A percentile compares a stretch with the other conserved stretches of the same genome.
phyloP scores from a whole-genome alignment of 2,113 vertebrate species.

The Brachyhypopomus occidentalis region DNA sequence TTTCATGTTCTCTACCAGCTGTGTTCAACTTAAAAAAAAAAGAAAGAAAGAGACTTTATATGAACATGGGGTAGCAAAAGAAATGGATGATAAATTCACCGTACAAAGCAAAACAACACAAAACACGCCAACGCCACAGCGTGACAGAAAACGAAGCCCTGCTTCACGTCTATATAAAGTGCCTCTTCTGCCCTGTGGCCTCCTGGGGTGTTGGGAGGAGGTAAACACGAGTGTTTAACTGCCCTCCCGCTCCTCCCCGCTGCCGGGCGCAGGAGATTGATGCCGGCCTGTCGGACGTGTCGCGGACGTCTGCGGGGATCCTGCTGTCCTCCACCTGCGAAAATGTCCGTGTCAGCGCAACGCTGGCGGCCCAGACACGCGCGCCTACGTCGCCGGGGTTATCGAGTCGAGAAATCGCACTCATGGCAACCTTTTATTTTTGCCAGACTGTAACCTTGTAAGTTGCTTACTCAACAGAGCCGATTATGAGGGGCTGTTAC shows the following conservation, averaged over 20 bases:
- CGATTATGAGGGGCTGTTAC: conserved; percentile 71
- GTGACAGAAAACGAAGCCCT: conserved; percentile 23
- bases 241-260: conserved; percentile 28
- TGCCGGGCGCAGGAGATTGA: conserved; percentile 65
- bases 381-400: conserved; percentile 54
- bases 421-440: conserved; percentile 59
- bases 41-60: neutral
- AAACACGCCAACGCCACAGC: conserved; percentile 34
- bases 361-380: neutral
- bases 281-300: conserved; percentile 63
- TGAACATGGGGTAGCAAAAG: conserved; percentile 3
- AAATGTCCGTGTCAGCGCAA: conserved; percentile 68
- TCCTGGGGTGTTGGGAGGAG: conserved; percentile 9
- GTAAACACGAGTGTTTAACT: conserved; percentile 50
- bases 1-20: neutral
- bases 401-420: conserved; percentile 74
- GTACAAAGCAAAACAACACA: conserved; percentile 28
- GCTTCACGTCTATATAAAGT: conserved; percentile 46
- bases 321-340: conserved; percentile 53
- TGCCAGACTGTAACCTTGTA: conserved; percentile 67
- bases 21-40: neutral
- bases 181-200: conserved; percentile 22
- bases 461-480: conserved; percentile 81
- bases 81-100: conserved; percentile 32
- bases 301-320: conserved; percentile 64